A percentile compares a stretch with the other conserved stretches of the same genome.
These are phyloP conservation scores for Pelvicachromis taeniatus DNA, from an alignment of 2,113 vertebrate genomes.

Conservation along the genomic window DNA sequence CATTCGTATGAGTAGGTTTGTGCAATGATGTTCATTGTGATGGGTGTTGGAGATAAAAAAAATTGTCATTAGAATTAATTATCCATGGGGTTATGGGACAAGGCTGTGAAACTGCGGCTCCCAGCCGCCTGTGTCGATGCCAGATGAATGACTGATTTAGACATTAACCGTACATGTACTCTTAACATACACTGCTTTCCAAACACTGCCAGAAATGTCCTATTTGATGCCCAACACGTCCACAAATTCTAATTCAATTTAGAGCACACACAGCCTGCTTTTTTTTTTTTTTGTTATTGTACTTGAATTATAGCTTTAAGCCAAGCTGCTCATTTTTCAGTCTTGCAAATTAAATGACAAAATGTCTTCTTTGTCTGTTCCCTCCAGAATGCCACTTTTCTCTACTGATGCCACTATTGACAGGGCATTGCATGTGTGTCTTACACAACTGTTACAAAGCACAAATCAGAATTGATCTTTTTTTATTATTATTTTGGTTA, in stretches of 20 bases:
- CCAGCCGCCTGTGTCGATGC: constrained; percentile 1
- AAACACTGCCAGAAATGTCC: constrained; percentile 1
- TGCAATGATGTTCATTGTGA: constrained; percentile 63
- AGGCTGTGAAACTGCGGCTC: constrained; percentile 42
- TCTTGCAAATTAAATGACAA: neutral
- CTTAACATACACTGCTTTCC: constrained; percentile 29
- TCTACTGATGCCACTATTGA: neutral
- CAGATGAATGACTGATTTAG: constrained; percentile 39
- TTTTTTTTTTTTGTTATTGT: neutral
- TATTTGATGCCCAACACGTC: constrained; percentile 6
- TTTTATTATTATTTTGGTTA: neutral
- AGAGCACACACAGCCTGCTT: constrained; percentile 1
- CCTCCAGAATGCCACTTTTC: neutral
- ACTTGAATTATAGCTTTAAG: neutral
- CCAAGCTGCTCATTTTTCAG: neutral
- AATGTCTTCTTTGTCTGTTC: neutral
- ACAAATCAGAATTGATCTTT: neutral
- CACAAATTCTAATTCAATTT: neutral
- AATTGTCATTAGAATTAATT: constrained; percentile 69
- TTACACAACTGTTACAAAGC: neutral
- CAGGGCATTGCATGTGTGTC: neutral
- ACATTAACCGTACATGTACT: constrained; percentile 35
- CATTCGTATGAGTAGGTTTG: constrained; percentile 52
- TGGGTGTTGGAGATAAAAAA: constrained; percentile 51
- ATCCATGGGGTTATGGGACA: constrained; percentile 56